These are phyloP conservation scores for Ophion ventricosus DNA, from an alignment of 2,888 invertebrate genomes.

Conservation along the genomic window DNA sequence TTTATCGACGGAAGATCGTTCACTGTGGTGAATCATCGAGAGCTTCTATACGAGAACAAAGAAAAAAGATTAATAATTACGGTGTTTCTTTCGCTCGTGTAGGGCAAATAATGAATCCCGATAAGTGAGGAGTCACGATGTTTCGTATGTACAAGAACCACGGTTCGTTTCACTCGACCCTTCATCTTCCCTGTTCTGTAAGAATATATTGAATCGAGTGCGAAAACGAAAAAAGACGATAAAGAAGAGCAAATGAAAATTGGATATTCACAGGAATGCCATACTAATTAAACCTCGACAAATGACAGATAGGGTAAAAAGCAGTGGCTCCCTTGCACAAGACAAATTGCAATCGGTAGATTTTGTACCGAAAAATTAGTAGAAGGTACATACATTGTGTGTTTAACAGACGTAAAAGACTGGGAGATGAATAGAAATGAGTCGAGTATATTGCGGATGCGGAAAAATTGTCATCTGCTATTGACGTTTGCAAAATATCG, in stretches of 20 bases:
- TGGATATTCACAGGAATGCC: neutral
- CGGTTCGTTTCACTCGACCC: neutral
- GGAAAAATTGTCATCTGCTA: slow-evolving; percentile 25
- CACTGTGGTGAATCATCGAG: neutral
- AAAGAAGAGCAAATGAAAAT: neutral
- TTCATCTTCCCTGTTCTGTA: neutral
- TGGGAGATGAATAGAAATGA: neutral
- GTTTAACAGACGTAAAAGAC: neutral
- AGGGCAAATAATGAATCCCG: neutral
- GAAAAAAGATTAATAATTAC: neutral
- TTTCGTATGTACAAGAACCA: slow-evolving; percentile 10
- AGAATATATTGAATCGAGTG: neutral
- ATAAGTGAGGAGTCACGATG: neutral
- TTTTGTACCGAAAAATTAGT: neutral
- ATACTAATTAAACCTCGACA: neutral
- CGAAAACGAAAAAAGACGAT: neutral
- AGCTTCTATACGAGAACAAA: neutral
- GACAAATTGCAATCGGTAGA: slow-evolving; percentile 6
- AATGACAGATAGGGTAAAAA: neutral
- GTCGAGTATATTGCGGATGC: slow-evolving; percentile 5
- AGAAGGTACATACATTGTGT: neutral
- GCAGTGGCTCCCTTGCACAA: neutral
- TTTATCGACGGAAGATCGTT: slow-evolving; percentile 6
- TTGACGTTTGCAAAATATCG: slow-evolving; percentile 40
- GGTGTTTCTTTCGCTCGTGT: neutral